Evolutionary conservation across 2,888 invertebrate species (phyloP), one percentile per base, ranked within the genome.

Genomic region (Metellina segmentata): DNA sequence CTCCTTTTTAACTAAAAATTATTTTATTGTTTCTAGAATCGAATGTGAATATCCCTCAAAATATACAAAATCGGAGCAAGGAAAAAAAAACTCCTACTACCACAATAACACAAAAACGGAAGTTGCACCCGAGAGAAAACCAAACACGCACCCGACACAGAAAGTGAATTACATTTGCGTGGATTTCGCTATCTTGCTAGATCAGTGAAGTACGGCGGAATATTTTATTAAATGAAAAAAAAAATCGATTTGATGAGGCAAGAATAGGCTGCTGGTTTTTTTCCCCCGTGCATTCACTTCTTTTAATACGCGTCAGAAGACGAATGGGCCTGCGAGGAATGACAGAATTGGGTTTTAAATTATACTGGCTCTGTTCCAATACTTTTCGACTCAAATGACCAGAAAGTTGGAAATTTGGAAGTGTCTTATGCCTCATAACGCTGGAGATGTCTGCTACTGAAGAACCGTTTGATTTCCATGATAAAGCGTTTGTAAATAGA

Each of bases 191-290:
- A n/a, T 71, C 49, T 81, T 61, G 71, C 49, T 70, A 49, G 71
- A 70, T 70, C 70, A 70, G 70, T 7, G 49, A 48, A 70, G 70
- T 19, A 20, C 19, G 48, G 70, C 69, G 16, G 70, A 48, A 77
- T 77, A 75, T 77, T 75, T 77, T 77, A 75, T 85, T 83, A 83
- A 83, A 83, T 77, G 51, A 86, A 20, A 81, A 81, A n/a, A n/a
- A 49, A 79, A 52, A 81, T 87, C 71, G 72, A 87, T 81, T 53
- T 48, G 52, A 71, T 81, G 75, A 77, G 20, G 70, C 87, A 48
- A 87, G 79, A 72, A 83, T 74, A 74, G 53, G 16, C 83, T 82
- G n/a, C 13, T 13, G 9, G 11, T 16, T 72, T 70, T 83, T 72
- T 53, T 13, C 51, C 11, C 71, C 51, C 19, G 51, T 78, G 51